phyloP scores from a whole-genome alignment of 2,888 invertebrate genomes.

The Copidosoma aretas region DNA sequence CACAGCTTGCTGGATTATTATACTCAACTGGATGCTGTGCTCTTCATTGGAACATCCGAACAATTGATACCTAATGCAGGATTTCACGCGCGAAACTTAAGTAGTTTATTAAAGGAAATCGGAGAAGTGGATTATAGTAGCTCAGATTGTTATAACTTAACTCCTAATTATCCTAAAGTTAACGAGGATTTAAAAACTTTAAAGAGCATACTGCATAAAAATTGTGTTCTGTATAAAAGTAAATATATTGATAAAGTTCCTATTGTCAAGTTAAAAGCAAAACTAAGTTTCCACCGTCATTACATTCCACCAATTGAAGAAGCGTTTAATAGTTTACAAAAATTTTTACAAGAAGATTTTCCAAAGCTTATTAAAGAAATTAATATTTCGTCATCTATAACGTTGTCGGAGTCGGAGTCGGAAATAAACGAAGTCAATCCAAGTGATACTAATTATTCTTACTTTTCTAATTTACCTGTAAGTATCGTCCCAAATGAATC shows the following conservation, averaged over 20 bases:
- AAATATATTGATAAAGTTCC: slow-evolving; percentile 54
- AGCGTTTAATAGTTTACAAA: slow-evolving; percentile 58
- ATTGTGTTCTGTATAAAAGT: slow-evolving; percentile 57
- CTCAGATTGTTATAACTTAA: slow-evolving; percentile 56
- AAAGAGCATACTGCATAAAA: slow-evolving; percentile 53
- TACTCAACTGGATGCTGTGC: slow-evolving; percentile 85
- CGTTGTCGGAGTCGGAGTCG: slow-evolving; percentile 38
- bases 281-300: slow-evolving; percentile 55
- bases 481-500: slow-evolving; percentile 34
- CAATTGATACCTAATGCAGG: slow-evolving; percentile 52
- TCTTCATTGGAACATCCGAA: slow-evolving; percentile 75
- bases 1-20: slow-evolving; percentile 83
- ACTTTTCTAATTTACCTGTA: slow-evolving; percentile 58
- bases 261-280: slow-evolving; percentile 54
- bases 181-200: slow-evolving; percentile 53
- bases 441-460: slow-evolving; percentile 42
- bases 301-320: slow-evolving; percentile 59
- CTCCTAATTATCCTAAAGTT: slow-evolving; percentile 54
- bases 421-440: slow-evolving; percentile 41
- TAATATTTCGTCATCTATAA: slow-evolving; percentile 49
- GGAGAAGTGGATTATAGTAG: slow-evolving; percentile 45
- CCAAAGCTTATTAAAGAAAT: slow-evolving; percentile 57
- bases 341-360: slow-evolving; percentile 60
- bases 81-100: slow-evolving; percentile 52
- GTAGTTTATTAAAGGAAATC: slow-evolving; percentile 53